Evolutionary conservation across 1,140 invertebrate genomes (phyloP).

Genomic region (Lepidurus packardi): DNA sequence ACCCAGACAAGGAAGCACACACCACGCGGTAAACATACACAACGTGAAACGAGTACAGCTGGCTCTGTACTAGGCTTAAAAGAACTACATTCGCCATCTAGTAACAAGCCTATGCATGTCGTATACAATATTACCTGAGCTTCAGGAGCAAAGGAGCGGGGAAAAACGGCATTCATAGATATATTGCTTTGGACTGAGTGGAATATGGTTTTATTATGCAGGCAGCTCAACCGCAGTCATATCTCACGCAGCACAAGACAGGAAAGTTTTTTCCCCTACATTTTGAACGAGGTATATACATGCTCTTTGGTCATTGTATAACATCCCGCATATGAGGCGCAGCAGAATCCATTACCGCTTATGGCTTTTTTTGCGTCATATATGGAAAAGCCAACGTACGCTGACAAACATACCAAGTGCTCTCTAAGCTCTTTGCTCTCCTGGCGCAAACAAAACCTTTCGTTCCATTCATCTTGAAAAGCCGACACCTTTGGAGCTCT

Average conservation of each 20-base stretch:
- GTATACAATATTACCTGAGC: neutral
- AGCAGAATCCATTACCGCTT: conserved; percentile 8
- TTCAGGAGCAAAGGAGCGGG: neutral
- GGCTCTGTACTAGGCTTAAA: too few relatives aligned
- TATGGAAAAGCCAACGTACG: neutral
- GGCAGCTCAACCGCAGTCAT: neutral
- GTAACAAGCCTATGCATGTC: too few relatives aligned
- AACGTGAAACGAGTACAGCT: too few relatives aligned
- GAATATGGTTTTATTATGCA: conserved; percentile 19
- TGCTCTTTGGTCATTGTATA: neutral
- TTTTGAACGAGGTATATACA: neutral
- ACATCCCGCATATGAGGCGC: neutral
- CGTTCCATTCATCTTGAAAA: conserved; percentile 3
- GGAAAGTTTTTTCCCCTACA: neutral
- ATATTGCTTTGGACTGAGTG: neutral
- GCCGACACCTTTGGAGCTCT: neutral
- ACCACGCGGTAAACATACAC: too few relatives aligned
- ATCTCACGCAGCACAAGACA: neutral
- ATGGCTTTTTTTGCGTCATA: conserved; percentile 11
- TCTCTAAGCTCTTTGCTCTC: neutral
- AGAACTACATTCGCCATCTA: too few relatives aligned
- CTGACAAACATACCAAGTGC: neutral
- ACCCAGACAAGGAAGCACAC: too few relatives aligned
- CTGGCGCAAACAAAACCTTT: neutral
- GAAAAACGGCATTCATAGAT: neutral